Evolutionary conservation across 2,797 vertebrate species (phyloP), one percentile per base, ranked within the genome.

Genomic region (Sciurus vulgaris): DNA sequence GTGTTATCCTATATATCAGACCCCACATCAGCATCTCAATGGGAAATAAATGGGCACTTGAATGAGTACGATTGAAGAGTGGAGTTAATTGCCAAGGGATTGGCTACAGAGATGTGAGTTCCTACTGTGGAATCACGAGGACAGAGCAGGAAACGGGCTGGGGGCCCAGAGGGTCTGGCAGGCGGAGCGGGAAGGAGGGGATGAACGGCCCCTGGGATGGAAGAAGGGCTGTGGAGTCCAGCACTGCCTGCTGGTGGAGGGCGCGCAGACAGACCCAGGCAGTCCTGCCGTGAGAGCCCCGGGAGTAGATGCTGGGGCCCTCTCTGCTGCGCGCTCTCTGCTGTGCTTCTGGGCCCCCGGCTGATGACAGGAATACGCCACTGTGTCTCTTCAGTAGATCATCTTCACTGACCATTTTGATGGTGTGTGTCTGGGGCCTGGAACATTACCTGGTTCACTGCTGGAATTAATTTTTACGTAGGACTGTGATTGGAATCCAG

Each of bases 391-490:
- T 76, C 49, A 20, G 1, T 4, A 70, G 44, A 49, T 14, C 30
- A 41, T 56, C 24, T 82, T 77, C 35, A 41, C 20, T 47, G 44
- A 41, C 49, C 26, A 85, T 59, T 93, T 88, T 4, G 65, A 7
- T 28, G 22, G 1, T 86, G 6, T 82, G 11, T 77, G n/a, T 69
- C 10, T 6, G 77, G 35, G 54, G 18, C 44, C 85, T 76, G 8
- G 56, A 82, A 77, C 47, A 33, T 86, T 86, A 51, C 28, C 56
- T 86, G 33, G 0, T 38, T 89, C 78, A 92, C 44, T 76, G 28
- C 49, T 92, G 17, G 5, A 92, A 91, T 78, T 83, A 49, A 73
- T 85, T 96, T 92, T 81, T 84, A 74, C 73, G 10, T 7, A 86
- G 9, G 18, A 85, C 79, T n/a, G 7, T n/a, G 9, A 33, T 54